phyloP scores from a whole-genome alignment of 1,140 invertebrate genomes.

The Luehdorfia chinensis region DNA sequence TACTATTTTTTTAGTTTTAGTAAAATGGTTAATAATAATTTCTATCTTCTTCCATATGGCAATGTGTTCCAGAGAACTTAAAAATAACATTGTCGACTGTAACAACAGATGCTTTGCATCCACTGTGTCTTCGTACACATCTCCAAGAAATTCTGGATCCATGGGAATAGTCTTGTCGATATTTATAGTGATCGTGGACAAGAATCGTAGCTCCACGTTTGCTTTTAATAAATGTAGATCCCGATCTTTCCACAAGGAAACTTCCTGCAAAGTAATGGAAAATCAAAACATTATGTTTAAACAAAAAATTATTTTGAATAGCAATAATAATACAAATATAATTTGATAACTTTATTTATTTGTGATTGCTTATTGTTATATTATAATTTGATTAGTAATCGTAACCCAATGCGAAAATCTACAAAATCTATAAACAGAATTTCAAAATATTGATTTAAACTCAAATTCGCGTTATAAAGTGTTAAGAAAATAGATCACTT shows the following conservation, averaged over 20 bases:
- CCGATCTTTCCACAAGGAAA: neutral
- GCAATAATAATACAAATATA: neutral
- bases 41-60: neutral
- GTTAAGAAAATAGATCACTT: neutral
- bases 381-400: too few relatives aligned
- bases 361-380: too few relatives aligned
- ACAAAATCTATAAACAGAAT: too few relatives aligned
- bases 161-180: conserved; percentile 23
- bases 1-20: neutral
- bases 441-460: too few relatives aligned
- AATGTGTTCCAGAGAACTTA: conserved; percentile 1
- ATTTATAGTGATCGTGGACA: conserved; percentile 17
- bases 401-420: too few relatives aligned
- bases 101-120: conserved; percentile 20
- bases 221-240: conserved; percentile 3
- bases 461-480: too few relatives aligned
- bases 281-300: too few relatives aligned
- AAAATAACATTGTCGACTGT: conserved; percentile 13
- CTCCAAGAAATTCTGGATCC: conserved; percentile 23
- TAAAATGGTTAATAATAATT: too few relatives aligned
- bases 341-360: too few relatives aligned
- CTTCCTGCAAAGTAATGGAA: too few relatives aligned
- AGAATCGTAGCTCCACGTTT: conserved; percentile 20
- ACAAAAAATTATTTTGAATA: neutral
- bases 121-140: conserved; percentile 22